Evolutionary conservation across 2,888 invertebrate genomes (phyloP).

Genomic region (Heteromyza rotundicornis): DNA sequence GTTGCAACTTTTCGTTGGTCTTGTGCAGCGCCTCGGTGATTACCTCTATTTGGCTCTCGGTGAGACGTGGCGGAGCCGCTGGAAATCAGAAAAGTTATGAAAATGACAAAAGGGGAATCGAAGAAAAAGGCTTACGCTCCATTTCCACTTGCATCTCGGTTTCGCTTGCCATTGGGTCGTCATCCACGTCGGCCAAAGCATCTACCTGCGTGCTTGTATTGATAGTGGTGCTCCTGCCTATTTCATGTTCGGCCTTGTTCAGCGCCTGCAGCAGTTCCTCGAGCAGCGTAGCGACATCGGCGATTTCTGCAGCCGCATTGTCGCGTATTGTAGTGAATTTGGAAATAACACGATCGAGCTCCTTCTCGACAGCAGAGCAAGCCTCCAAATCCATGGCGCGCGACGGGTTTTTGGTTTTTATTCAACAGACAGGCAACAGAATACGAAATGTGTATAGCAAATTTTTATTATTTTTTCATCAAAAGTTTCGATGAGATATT

Average conservation of each 20-base stretch:
- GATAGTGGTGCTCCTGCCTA: slow-evolving; percentile 48
- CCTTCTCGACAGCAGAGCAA: slow-evolving; percentile 60
- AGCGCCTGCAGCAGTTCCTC: slow-evolving; percentile 53
- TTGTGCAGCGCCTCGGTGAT: slow-evolving; percentile 77
- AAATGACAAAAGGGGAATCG: not conserved
- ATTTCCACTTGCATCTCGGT: slow-evolving; percentile 55
- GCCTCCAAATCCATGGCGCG: slow-evolving; percentile 59
- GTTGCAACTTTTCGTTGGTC: slow-evolving; percentile 81
- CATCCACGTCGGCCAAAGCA: slow-evolving; percentile 43
- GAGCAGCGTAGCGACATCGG: slow-evolving; percentile 54
- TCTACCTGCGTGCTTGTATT: slow-evolving; percentile 54
- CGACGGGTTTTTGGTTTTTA: slow-evolving; percentile 16
- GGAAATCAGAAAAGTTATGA: slow-evolving; percentile 7
- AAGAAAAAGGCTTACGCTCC: slow-evolving; percentile 36
- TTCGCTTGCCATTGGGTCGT: slow-evolving; percentile 45
- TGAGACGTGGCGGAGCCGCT: slow-evolving; percentile 71
- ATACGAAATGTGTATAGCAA: no score
- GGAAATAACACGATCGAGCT: slow-evolving; percentile 58
- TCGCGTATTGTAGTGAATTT: slow-evolving; percentile 60
- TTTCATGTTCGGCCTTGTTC: slow-evolving; percentile 49
- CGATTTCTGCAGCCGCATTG: slow-evolving; percentile 53
- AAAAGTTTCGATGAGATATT: no score
- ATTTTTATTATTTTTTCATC: no score
- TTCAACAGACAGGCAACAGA: no score
- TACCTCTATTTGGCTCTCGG: slow-evolving; percentile 74